Conservation (phyloP, 1,140 invertebrate genomes). For the Polypedilum vanderplanki region DNA sequence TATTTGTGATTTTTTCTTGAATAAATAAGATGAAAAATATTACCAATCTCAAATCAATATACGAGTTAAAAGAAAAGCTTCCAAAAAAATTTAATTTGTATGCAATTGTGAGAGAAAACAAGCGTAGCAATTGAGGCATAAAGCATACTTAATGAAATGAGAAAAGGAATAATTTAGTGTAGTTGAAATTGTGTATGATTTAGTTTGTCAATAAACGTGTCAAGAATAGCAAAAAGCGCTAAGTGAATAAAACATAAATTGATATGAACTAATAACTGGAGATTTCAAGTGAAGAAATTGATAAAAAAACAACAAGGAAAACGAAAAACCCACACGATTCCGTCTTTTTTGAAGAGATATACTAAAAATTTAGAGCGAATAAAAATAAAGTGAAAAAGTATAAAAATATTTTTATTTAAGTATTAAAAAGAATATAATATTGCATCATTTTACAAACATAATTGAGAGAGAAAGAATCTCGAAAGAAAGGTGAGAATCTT, state of each 20-base stretch:
- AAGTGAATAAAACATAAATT: constrained; percentile 1
- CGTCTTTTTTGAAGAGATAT: background rate
- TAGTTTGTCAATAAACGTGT: constrained; percentile 25
- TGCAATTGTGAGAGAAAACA: background rate
- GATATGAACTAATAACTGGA: background rate
- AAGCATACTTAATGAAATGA: background rate
- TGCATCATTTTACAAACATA: background rate
- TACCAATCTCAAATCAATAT: background rate
- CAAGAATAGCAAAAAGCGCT: background rate
- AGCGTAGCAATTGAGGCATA: background rate
- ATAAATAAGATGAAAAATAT: background rate
- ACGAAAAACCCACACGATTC: background rate
- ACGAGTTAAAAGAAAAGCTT: background rate
- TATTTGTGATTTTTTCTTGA: background rate
- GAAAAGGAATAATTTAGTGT: too few species aligned
- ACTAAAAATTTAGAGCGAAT: background rate
- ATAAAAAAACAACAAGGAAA: background rate
- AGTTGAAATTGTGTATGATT: background rate
- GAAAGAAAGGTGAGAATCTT: background rate
- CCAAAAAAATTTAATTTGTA: background rate
- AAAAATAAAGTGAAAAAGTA: background rate
- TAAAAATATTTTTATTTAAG: background rate
- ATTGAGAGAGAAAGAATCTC: background rate
- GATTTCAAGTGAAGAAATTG: background rate
- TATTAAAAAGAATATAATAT: background rate